These are phyloP conservation scores for Anthophora plumipes DNA, from an alignment of 2,888 invertebrate species.

Conservation along the genomic window DNA sequence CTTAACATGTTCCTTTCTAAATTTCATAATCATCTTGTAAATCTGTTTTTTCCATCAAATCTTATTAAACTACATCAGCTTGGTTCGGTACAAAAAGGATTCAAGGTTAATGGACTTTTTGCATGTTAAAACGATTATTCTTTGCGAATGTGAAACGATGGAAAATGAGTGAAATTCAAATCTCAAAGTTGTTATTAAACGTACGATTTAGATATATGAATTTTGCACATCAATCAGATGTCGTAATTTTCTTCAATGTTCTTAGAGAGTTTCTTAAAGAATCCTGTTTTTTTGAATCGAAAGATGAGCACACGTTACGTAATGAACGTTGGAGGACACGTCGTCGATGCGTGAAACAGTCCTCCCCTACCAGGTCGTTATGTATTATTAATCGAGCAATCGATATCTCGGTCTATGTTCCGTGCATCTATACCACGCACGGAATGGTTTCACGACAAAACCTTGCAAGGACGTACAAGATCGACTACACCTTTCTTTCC, in stretches of 20 bases:
- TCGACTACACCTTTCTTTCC: constrained; percentile 50
- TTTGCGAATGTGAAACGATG: too few relatives aligned
- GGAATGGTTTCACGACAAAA: constrained; percentile 55
- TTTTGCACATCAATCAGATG: neutral
- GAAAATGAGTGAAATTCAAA: too few relatives aligned
- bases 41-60: too few relatives aligned
- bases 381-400: constrained; percentile 80
- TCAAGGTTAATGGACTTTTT: too few relatives aligned
- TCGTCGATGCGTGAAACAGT: constrained; percentile 46
- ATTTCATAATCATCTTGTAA: too few relatives aligned
- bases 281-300: constrained; percentile 21
- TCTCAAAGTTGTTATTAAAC: too few relatives aligned
- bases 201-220: too few relatives aligned
- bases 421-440: constrained; percentile 39
- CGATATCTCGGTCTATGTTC: constrained; percentile 77
- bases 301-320: constrained; percentile 43
- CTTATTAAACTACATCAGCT: too few relatives aligned
- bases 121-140: too few relatives aligned
- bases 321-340: constrained; percentile 49
- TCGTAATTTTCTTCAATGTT: neutral
- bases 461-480: constrained; percentile 69
- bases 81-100: too few relatives aligned
- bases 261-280: constrained; percentile 17
- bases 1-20: too few relatives aligned
- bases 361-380: constrained; percentile 69